These are phyloP conservation scores for Xanthia icteritia DNA, from an alignment of 2,888 invertebrate genomes.

Conservation along the genomic window DNA sequence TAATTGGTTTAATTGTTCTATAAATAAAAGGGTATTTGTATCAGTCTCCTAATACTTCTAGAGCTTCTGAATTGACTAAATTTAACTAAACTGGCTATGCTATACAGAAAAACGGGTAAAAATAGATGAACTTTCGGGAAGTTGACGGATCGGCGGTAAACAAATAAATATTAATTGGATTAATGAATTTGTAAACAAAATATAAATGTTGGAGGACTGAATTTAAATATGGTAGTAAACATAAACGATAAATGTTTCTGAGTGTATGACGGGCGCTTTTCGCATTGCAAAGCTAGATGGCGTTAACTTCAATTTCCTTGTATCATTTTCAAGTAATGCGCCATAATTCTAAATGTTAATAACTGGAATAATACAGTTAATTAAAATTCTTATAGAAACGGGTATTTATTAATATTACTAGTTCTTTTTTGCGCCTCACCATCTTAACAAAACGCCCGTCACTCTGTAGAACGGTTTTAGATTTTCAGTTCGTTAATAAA, in stretches of 20 bases:
- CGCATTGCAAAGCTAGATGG: conserved; percentile 25
- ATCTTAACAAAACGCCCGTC: conserved; percentile 28
- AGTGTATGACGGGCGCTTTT: conserved; percentile 22
- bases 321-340: neutral
- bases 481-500: conserved; percentile 33
- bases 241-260: conserved; percentile 35
- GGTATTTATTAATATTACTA: neutral
- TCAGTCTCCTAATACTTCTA: conserved; percentile 36
- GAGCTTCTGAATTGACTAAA: conserved; percentile 37
- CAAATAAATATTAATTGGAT: conserved; percentile 37
- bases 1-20: conserved; percentile 45
- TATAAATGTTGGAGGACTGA: conserved; percentile 64
- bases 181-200: conserved; percentile 48
- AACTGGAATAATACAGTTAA: neutral
- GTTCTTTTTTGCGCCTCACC: neutral
- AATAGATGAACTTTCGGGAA: conserved; percentile 59
- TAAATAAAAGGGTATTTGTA: conserved; percentile 21
- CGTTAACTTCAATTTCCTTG: neutral
- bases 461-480: conserved; percentile 37
- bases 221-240: conserved; percentile 57
- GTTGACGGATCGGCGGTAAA: conserved; percentile 70
- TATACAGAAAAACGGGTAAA: conserved; percentile 44
- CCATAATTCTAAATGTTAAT: neutral
- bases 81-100: conserved; percentile 39
- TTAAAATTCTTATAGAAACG: no score